Evolutionary conservation across 1,140 invertebrate species (phyloP), one percentile per base, ranked within the genome.

Genomic region (Druon quercuslanigerum): DNA sequence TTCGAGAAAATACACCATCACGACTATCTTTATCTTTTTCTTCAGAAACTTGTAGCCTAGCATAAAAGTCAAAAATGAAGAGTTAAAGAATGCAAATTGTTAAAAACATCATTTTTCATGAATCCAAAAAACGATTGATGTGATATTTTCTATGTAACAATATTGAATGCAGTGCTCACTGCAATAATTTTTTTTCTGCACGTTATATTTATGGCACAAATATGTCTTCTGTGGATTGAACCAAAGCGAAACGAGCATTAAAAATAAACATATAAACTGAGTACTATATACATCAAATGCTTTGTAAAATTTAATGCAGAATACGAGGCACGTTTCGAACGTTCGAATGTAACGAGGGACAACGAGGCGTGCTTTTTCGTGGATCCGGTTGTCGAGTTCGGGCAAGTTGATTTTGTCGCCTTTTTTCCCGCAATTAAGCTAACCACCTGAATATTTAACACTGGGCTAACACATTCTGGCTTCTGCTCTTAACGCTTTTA

Each of bases 361-460:
- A 66, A 40, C 20, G 60, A 66, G 60, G 8, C 25, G 60, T 8
- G 20, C 13, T 66, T 66, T 66, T 66, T 66, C 25, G 25, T 56
- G 20, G 25, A 16, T 46, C 14, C 33, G 57, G 54, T 54, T 25
- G 70, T 19, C 50, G 70, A 16, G 71, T 73, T 50, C 70, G 40
- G 50, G 74, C 19, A 51, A 73, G 46, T 50, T 54, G 71, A 70
- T 60, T 73, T 50, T 60, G 33, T 76, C 75, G 46, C 73, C 66
- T 76, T 81, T 78, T 81, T 79, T 79, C 66, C 74, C 71, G 76
- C 76, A 80, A 79, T 82, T 84, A 82, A 77, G 75, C 71, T 71
- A 70, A 77, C 76, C 73, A 50, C 52, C 70, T 82, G 80, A 82
- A 83, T 83, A 79, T 81, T 83, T 83, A 77, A 81, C 50, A 46